Percentiles rank a stretch among this genome's conserved stretches.
These are phyloP conservation scores for Oopsacas minuta DNA, from an alignment of 37 sponge, comb jelly and placozoan genomes.

Conservation along the genomic window DNA sequence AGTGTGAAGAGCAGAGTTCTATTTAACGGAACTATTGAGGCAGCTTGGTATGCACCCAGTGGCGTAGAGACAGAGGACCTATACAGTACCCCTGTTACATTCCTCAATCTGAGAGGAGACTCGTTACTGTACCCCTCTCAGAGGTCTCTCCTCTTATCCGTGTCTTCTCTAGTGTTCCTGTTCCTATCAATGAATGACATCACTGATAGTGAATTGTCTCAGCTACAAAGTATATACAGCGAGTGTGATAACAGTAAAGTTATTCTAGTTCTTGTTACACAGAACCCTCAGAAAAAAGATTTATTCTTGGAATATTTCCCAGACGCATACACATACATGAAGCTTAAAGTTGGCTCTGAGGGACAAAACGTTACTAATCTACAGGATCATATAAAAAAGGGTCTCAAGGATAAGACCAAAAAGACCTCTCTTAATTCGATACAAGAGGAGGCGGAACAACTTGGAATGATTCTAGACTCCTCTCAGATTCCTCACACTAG, in stretches of 20 bases:
- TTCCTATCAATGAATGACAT: neutral
- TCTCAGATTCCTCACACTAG: neutral
- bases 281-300: neutral
- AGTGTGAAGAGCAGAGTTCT: neutral
- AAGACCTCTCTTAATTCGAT: neutral
- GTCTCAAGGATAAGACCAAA: neutral
- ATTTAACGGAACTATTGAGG: neutral
- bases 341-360: neutral
- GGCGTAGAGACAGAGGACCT: neutral
- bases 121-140: neutral
- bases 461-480: neutral
- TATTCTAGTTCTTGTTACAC: neutral
- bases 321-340: neutral
- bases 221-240: neutral
- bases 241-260: neutral
- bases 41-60: neutral
- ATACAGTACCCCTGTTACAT: neutral
- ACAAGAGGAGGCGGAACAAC: neutral
- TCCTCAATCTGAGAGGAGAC: conserved; percentile 15
- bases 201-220: neutral
- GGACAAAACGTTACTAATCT: neutral
- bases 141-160: neutral
- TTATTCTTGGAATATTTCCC: neutral
- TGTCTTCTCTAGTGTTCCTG: neutral
- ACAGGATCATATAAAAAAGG: neutral